phyloP scores from a whole-genome alignment of 2,888 invertebrate species.

The Tinea pellionella region DNA sequence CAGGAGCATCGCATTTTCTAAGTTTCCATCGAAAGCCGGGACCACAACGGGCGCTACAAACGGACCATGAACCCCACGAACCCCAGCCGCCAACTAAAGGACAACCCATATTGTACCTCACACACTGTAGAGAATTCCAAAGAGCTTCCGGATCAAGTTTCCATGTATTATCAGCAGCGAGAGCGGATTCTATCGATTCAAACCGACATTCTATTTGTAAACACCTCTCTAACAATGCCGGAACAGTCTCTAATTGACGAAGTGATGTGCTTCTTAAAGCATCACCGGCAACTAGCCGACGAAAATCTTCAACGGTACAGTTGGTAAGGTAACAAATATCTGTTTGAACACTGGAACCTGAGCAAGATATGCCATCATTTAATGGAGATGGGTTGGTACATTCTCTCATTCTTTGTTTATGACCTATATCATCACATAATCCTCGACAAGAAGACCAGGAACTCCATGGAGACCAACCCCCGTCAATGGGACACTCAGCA shows the following conservation, averaged over 20 bases:
- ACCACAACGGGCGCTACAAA: slow-evolving; percentile 54
- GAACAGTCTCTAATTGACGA: slow-evolving; percentile 43
- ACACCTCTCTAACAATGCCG: slow-evolving; percentile 52
- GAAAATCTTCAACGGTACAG: slow-evolving; percentile 50
- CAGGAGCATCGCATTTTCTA: slow-evolving; percentile 47
- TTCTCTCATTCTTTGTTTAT: slow-evolving; percentile 39
- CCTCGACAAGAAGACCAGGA: slow-evolving; percentile 56
- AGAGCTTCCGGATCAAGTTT: slow-evolving; percentile 43
- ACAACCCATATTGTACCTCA: slow-evolving; percentile 62
- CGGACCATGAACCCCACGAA: slow-evolving; percentile 47
- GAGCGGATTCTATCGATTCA: slow-evolving; percentile 45
- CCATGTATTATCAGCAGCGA: slow-evolving; percentile 48
- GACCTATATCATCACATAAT: slow-evolving; percentile 54
- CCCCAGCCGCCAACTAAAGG: slow-evolving; percentile 56
- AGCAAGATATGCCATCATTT: slow-evolving; percentile 49
- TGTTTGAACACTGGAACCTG: slow-evolving; percentile 43
- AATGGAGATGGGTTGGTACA: slow-evolving; percentile 57
- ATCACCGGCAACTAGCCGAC: slow-evolving; percentile 40
- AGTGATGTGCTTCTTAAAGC: slow-evolving; percentile 39
- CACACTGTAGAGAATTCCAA: slow-evolving; percentile 63
- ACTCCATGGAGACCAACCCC: slow-evolving; percentile 60
- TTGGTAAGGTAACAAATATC: slow-evolving; percentile 48
- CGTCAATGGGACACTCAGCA: slow-evolving; percentile 53
- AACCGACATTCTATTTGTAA: slow-evolving; percentile 52
- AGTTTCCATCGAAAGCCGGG: slow-evolving; percentile 45